A percentile compares a stretch with the other conserved stretches of the same genome.
Evolutionary conservation across 1,140 invertebrate genomes (phyloP).

Genomic region (Adoxophyes honmai): DNA sequence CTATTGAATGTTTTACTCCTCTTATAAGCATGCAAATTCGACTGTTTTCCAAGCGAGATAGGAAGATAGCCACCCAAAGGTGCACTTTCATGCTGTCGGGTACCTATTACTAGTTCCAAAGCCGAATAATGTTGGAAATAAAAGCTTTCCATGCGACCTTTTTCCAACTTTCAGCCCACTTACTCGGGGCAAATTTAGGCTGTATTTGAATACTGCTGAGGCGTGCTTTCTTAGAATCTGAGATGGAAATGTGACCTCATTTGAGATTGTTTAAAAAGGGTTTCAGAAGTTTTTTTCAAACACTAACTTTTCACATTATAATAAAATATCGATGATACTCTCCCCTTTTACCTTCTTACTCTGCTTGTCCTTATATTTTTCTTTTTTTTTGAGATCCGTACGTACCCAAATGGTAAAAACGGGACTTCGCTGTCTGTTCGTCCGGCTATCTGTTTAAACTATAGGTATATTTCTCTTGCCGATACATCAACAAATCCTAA

Average conservation of each 20-base stretch:
- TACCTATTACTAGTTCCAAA: conserved; percentile 22
- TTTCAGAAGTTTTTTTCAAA: too few relatives aligned
- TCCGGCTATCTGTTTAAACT: too few relatives aligned
- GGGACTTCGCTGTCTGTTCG: too few relatives aligned
- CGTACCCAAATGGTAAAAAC: too few relatives aligned
- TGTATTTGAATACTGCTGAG: conserved; percentile 13
- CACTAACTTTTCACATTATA: too few relatives aligned
- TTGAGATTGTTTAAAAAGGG: neutral
- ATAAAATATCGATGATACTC: too few relatives aligned
- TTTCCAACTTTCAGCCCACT: conserved; percentile 20
- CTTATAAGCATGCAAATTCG: conserved; percentile 45
- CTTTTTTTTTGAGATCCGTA: too few relatives aligned
- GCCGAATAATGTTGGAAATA: conserved; percentile 18
- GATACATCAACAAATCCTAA: too few relatives aligned
- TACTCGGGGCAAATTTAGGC: conserved; percentile 15
- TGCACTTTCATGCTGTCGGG: conserved; percentile 27
- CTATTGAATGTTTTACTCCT: conserved; percentile 33
- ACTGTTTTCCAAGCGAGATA: conserved; percentile 33
- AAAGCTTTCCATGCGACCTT: conserved; percentile 20
- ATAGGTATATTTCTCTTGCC: too few relatives aligned
- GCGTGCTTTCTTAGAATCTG: conserved; percentile 1
- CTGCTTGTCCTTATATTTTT: too few relatives aligned
- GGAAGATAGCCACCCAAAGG: conserved; percentile 21
- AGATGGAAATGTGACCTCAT: neutral
- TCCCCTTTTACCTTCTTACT: too few relatives aligned